Conservation (phyloP, 2,797 vertebrate genomes). For the Echeneis naucrates region DNA sequence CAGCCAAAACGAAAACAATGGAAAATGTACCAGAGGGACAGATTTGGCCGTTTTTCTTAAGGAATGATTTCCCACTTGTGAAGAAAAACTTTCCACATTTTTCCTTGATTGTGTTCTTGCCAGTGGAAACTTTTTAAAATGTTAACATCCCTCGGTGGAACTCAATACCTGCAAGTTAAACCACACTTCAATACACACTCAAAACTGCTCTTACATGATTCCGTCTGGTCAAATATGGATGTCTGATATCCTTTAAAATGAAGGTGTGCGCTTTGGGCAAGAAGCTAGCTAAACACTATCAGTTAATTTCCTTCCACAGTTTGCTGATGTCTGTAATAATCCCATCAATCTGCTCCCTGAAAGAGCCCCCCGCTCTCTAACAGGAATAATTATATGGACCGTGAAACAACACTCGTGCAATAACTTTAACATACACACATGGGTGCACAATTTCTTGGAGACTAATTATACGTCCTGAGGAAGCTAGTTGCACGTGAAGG, state of each 20-base stretch:
- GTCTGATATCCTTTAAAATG: constrained; percentile 17
- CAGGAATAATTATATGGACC: constrained; percentile 59
- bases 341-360: constrained; percentile 35
- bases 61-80: constrained; percentile 40
- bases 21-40: not conserved
- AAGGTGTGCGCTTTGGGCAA: constrained; percentile 9
- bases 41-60: constrained; percentile 28
- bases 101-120: constrained; percentile 28
- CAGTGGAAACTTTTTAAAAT: constrained; percentile 50
- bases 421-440: constrained; percentile 37
- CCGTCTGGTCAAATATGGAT: not conserved
- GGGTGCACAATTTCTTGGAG: constrained; percentile 49
- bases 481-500: constrained; percentile 32
- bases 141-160: constrained; percentile 33
- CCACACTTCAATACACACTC: constrained; percentile 10
- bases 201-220: constrained; percentile 1
- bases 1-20: constrained; percentile 12
- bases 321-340: constrained; percentile 57
- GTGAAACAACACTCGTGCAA: constrained; percentile 56
- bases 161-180: constrained; percentile 24
- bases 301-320: constrained; percentile 22
- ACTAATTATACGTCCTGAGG: constrained; percentile 70
- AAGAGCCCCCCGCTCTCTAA: constrained; percentile 40
- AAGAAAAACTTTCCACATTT: constrained; percentile 24
- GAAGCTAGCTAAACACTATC: constrained; percentile 4